Base-by-base conservation (phyloP, 2,888 invertebrate species). In the Amphipoea oculea region DNA sequence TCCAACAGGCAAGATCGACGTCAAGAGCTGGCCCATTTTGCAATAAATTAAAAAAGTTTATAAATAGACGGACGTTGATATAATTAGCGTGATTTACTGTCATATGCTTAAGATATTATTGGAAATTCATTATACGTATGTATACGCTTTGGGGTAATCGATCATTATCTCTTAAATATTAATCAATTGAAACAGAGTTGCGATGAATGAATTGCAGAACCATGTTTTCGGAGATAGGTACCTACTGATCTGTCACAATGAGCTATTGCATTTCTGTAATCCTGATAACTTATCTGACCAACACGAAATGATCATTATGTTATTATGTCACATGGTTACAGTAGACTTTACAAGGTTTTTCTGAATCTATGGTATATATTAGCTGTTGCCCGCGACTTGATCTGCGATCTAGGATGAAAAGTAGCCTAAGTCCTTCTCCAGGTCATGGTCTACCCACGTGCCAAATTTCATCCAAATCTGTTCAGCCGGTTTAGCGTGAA, bases 221-320 rank as follows among this genome's bases (percentile, higher is more conserved):
- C 54, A 63, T 67, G 12, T 69, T 69, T 74, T 62, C 0, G 1
- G 60, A 72, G 57, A 54, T 60, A 73, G 17, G 60, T 63, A 63
- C 14, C 9, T 51, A 65, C 29, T 42, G 57, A 66, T 74, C 76
- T 74, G 83, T 71, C 70, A 82, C 12, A 70, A 36, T 65, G 51
- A 72, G 68, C n/a, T 60, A 73, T 81, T 69, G 62, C 48, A 51
- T 66, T 67, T 63, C 36, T 66, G 7, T 40, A 81, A 73, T 74
- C 23, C 51, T 73, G 78, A 78, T 82, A 82, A 3, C 66, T 54
- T 82, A 85, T 85, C 82, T 45, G 11, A 51, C n/a, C 42, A 42
- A 54, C 70, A 57, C 14, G 23, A 48, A 36, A 76, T 40, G 23
- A 79, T 82, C 48, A n/a, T 23, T 57, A 12, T 65, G 20, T 60